Conservation (phyloP, 2,113 vertebrate species). For the Spizaetus ornatus region DNA sequence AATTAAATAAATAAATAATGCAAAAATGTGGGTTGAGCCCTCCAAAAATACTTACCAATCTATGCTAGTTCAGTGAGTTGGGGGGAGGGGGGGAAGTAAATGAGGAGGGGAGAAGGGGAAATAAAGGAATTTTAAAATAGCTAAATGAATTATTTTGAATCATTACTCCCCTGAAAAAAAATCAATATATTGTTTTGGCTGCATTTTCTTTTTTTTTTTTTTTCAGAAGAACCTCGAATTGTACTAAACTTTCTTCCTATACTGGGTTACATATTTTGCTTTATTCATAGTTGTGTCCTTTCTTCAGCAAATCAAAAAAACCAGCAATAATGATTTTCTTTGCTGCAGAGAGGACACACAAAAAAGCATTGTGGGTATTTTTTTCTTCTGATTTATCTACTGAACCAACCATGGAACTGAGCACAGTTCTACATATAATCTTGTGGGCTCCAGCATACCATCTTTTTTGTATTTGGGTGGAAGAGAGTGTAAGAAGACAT, state of each 20-base stretch:
- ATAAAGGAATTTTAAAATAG: background rate
- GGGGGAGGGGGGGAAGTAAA: background rate
- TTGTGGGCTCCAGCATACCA: background rate
- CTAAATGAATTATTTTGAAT: background rate
- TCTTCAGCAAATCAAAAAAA: background rate
- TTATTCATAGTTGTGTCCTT: background rate
- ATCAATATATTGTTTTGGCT: background rate
- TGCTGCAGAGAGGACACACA: background rate
- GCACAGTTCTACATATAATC: background rate
- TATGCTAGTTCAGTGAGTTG: background rate
- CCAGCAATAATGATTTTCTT: background rate
- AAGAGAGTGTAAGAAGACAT: background rate
- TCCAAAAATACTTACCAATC: background rate
- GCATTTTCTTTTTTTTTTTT: background rate
- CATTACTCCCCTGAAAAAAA: background rate
- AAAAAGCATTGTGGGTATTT: background rate
- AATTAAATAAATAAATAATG: background rate
- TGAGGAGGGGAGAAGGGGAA: background rate
- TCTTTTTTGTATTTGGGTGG: background rate
- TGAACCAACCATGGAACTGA: background rate
- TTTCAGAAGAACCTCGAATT: background rate
- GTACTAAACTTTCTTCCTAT: background rate
- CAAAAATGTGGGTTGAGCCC: background rate
- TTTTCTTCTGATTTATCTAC: background rate
- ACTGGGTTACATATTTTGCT: background rate